Evolutionary conservation across 2,888 invertebrate genomes (phyloP).

Genomic region (Pyralis farinalis): DNA sequence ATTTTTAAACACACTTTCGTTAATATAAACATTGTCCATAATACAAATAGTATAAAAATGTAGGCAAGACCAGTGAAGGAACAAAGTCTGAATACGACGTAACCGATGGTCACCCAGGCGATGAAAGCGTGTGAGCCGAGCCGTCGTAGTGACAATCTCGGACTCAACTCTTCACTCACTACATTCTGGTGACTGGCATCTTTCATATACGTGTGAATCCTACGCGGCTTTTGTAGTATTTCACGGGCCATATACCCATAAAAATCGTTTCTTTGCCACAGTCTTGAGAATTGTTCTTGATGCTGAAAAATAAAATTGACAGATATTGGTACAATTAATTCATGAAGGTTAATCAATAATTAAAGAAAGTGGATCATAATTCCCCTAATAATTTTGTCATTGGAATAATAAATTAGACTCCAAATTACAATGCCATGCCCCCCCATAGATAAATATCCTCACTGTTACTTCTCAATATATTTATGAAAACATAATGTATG

Average conservation of each 20-base stretch:
- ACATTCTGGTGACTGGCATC: constrained; percentile 78
- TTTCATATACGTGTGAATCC: constrained; percentile 83
- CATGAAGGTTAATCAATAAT: no score
- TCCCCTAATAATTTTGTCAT: no score
- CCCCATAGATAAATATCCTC: no score
- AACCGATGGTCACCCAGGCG: constrained; percentile 74
- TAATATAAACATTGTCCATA: constrained; percentile 73
- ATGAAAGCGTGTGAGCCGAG: constrained; percentile 84
- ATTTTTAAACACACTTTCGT: constrained; percentile 66
- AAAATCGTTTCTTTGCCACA: constrained; percentile 84
- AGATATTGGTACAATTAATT: no score
- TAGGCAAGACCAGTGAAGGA: constrained; percentile 77
- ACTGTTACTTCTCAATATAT: no score
- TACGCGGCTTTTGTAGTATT: constrained; percentile 82
- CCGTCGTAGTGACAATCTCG: constrained; percentile 84
- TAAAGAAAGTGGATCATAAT: no score
- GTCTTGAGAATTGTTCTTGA: constrained; percentile 81
- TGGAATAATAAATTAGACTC: no score
- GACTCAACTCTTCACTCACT: constrained; percentile 80
- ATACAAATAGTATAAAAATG: constrained; percentile 55
- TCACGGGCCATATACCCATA: constrained; percentile 83
- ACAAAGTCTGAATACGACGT: constrained; percentile 71
- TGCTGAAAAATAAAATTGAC: constrained; percentile 82
- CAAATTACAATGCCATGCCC: no score
- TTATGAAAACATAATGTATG: no score